Evolutionary conservation across 1,140 invertebrate genomes (phyloP).

Genomic region (Tetragonula clypearis): DNA sequence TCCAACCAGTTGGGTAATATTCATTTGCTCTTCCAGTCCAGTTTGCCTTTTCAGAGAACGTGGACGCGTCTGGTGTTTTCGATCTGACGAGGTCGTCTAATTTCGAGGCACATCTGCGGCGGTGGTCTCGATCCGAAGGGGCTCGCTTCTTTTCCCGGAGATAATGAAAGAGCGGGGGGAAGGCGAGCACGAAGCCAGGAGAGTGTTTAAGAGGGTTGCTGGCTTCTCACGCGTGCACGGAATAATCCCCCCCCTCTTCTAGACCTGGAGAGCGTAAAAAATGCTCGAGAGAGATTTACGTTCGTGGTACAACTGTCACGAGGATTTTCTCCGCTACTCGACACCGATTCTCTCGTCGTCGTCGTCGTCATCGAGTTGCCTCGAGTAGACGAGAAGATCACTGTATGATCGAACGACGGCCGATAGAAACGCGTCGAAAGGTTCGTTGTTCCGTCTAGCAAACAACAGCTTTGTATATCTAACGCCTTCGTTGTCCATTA

Average conservation of each 20-base stretch:
- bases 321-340: conserved; percentile 40
- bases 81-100: conserved; percentile 66
- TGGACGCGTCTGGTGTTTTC: conserved; percentile 62
- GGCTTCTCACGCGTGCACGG: conserved; percentile 62
- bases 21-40: conserved; percentile 38
- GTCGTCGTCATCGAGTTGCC: background rate
- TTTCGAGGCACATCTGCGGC: conserved; percentile 68
- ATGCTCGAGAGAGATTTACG: conserved; percentile 59
- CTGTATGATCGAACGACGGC: background rate
- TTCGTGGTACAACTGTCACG: conserved; percentile 60
- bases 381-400: conserved; percentile 11
- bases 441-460: conserved; percentile 28
- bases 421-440: conserved; percentile 43
- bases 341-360: conserved; percentile 13
- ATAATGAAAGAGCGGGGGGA: conserved; percentile 63
- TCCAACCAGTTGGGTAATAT: conserved; percentile 19
- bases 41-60: conserved; percentile 16
- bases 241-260: conserved; percentile 49
- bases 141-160: conserved; percentile 47
- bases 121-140: conserved; percentile 52
- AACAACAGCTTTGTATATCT: conserved; percentile 54
- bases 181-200: background rate
- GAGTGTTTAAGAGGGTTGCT: conserved; percentile 33
- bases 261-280: conserved; percentile 53
- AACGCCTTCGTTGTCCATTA: conserved; percentile 37